Base-by-base conservation (phyloP, 2,888 invertebrate species). In the Nebria salina region DNA sequence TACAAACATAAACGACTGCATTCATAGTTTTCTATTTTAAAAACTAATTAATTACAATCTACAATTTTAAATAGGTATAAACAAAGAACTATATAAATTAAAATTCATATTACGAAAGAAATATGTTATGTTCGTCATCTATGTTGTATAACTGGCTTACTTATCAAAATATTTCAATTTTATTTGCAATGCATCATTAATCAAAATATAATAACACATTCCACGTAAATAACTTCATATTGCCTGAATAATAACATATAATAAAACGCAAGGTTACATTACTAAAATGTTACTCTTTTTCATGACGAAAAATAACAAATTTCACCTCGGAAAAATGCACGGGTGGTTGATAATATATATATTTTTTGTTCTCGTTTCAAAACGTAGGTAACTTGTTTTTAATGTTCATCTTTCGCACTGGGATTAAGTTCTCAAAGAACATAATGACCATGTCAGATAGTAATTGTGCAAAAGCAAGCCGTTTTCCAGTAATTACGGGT, bases 381-480 rank as follows among this genome's bases (percentile, higher is more conserved):
- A 54, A 54, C 54, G 43, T 64, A 66, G 74, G 66, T 79, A 79
- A 79, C 42, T 75, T 74, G 79, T 79, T 79, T 79, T 79, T 79
- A 79, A 79, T 79, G 79, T 41, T 25, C 41, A 73, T 42, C 75
- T 41, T 54, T 74, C 42, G 42, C 42, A 54, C 13, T 66, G 65
- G 66, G 26, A 79, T 79, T 79, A 74, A 79, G 74, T 74, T 73
- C 74, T 73, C 77, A 77, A 77, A 77, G 73, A 43, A 77, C 54
- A 70, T 77, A 77, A 77, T 77, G 77, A 77, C 77, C 70, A 77
- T 43, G 72, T 77, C 77, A 68, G 77, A 68, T 70, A 54, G 77
- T 77, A 77, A 77, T 77, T 77, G 77, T 77, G 77, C 77, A 72
- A 77, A 77, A 70, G 70, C 70, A 70, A 70, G 70, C 70, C 70